Base-by-base conservation (phyloP, 1,140 invertebrate species). In the Charaxes varanes region DNA sequence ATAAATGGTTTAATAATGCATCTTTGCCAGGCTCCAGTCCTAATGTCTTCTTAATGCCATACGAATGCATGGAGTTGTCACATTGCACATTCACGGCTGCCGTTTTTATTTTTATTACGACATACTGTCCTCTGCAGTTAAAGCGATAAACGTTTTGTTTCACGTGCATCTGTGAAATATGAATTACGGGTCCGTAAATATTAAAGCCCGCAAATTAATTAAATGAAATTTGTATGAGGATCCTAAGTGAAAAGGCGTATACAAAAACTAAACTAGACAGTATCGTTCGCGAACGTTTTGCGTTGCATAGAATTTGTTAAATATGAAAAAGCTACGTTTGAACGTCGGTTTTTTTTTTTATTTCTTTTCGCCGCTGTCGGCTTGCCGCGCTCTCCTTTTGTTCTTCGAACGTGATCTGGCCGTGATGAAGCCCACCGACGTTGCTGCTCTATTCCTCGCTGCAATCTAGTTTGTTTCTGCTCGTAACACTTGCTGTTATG, bases 21-120 rank as follows among this genome's bases (percentile, higher is more conserved):
- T 56, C 61, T 63, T 61, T 57, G 54, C 41, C 55, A 34, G 53
- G 37, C 43, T 43, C 41, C 62, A 58, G 53, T 51, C 72, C 68
- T 74, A 80, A 80, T 80, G 76, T 72, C 57, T 80, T 77, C 68
- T 69, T 80, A 79, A 79, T 80, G 70, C 66, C 55, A 30, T 23
- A 34, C 16, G 40, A 27, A 27, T 42, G 60, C 69, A 71, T 68
- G 60, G 62, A 72, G 61, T 76, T 77, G 68, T 73, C 64, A 76
- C 64, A 62, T 61, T 67, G 60, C 59, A 66, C 55, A 68, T 66
- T 69, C 67, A 58, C 53, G 43, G 43, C 45, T 66, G 38, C 37
- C 38, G 45, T 53, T 54, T 53, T 44, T 49, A 53, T 55, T 59
- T 66, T 45, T 56, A 37, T 49, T 53, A 33, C 26, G 33, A 41